phyloP scores from a whole-genome alignment of 92 coral and sea anemone species.

The Paragorgia papillata region DNA sequence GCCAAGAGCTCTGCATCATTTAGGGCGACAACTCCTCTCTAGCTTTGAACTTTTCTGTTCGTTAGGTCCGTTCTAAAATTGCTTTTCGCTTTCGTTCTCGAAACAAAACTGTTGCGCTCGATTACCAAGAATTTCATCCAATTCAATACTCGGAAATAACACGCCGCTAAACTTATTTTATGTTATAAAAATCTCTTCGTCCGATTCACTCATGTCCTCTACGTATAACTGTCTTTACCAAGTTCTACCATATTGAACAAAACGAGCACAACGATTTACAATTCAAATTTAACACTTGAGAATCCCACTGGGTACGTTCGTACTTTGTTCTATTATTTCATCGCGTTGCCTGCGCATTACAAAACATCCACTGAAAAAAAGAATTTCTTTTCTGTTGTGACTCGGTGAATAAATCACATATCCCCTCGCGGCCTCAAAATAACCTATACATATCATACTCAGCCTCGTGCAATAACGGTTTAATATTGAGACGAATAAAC shows the following conservation, averaged over 20 bases:
- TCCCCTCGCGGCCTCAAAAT: conserved; percentile 4
- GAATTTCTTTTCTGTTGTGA: background rate
- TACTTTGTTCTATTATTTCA: background rate
- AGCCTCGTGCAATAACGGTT: no score
- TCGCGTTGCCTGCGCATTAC: background rate
- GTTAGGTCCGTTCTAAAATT: conserved; percentile 2
- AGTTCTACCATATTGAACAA: background rate
- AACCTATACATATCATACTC: conserved; percentile 26
- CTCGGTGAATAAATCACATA: background rate
- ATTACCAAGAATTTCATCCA: conserved; percentile 12
- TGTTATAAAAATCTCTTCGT: conserved; percentile 14
- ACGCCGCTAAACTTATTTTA: conserved; percentile 10
- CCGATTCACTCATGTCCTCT: conserved; percentile 11
- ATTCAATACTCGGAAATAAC: conserved; percentile 5
- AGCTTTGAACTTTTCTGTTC: conserved; percentile 1
- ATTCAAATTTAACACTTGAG: background rate
- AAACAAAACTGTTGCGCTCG: background rate
- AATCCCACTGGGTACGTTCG: background rate
- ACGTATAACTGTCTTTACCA: background rate
- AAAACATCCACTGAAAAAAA: background rate
- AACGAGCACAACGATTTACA: background rate
- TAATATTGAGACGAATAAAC: no score
- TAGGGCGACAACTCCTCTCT: conserved; percentile 19
- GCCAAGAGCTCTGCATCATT: conserved; percentile 16
- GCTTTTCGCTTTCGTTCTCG: conserved; percentile 14